A percentile compares a stretch with the other conserved stretches of the same genome.
phyloP scores from a whole-genome alignment of 2,888 invertebrate genomes.

The Aphodius granarius region DNA sequence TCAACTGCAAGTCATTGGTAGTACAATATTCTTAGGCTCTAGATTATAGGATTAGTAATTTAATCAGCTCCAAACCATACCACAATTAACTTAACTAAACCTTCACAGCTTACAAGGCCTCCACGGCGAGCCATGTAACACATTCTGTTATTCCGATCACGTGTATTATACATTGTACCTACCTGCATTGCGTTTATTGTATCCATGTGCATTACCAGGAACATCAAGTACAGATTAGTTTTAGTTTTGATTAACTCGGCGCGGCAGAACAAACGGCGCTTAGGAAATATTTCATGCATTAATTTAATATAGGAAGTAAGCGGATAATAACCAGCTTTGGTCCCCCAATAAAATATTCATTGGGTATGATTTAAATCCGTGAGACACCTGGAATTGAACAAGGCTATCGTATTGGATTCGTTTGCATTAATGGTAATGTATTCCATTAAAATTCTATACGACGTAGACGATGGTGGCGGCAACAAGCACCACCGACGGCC shows the following conservation, averaged over 20 bases:
- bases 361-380: not conserved
- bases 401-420: not conserved
- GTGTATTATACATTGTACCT: not conserved
- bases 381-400: not conserved
- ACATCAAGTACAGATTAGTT: not conserved
- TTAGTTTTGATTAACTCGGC: not conserved
- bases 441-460: slow-evolving; percentile 8
- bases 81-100: not conserved
- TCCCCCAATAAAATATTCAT: not conserved
- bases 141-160: not conserved
- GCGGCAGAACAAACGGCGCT: not conserved
- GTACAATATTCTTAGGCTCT: too few relatives aligned
- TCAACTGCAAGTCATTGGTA: too few relatives aligned
- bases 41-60: too few relatives aligned
- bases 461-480: not conserved
- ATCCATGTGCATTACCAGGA: not conserved
- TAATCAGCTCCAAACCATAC: too few relatives aligned
- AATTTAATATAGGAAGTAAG: not conserved
- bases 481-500: not conserved
- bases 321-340: not conserved
- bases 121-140: not conserved
- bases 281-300: not conserved
- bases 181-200: not conserved
- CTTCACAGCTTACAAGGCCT: not conserved
- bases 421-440: slow-evolving; percentile 12